phyloP scores from a whole-genome alignment of 2,113 vertebrate genomes.

The Chloebia gouldiae region DNA sequence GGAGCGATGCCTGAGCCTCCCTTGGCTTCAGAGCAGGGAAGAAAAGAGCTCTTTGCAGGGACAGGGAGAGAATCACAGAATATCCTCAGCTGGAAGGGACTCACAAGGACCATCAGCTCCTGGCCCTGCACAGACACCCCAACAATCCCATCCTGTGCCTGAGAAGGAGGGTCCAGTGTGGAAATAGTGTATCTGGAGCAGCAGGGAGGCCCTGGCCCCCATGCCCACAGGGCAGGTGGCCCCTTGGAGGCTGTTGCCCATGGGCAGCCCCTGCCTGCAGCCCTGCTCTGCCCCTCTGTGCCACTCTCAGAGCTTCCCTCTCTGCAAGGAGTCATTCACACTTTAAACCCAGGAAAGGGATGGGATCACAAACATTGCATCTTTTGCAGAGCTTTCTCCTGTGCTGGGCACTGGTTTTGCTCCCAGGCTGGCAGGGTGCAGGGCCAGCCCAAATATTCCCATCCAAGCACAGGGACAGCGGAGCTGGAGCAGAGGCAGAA shows the following conservation, averaged over 20 bases:
- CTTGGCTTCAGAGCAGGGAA: accelerated
- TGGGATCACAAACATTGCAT: accelerated
- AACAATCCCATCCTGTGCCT: neutral
- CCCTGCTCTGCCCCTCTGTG: neutral
- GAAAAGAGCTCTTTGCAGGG: neutral
- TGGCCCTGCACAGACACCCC: neutral
- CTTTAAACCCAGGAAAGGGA: neutral
- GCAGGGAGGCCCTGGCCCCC: neutral
- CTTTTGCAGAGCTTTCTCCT: neutral
- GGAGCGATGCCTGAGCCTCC: neutral
- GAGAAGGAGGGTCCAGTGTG: neutral
- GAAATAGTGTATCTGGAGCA: neutral
- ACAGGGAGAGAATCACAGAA: neutral
- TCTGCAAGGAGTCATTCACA: neutral
- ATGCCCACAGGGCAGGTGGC: accelerated
- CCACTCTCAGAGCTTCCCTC: neutral
- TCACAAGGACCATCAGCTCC: neutral
- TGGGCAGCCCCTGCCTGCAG: neutral
- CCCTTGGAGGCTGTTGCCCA: accelerated
- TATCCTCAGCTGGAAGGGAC: neutral
- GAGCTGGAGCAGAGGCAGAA: neutral
- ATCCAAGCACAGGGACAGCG: neutral
- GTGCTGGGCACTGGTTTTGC: neutral
- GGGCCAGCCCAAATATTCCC: neutral
- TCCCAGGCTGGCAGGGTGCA: neutral